Percentiles rank a stretch among this genome's conserved stretches.
Evolutionary conservation across 2,888 invertebrate species (phyloP).

Genomic region (Ormyrus nitidulus): DNA sequence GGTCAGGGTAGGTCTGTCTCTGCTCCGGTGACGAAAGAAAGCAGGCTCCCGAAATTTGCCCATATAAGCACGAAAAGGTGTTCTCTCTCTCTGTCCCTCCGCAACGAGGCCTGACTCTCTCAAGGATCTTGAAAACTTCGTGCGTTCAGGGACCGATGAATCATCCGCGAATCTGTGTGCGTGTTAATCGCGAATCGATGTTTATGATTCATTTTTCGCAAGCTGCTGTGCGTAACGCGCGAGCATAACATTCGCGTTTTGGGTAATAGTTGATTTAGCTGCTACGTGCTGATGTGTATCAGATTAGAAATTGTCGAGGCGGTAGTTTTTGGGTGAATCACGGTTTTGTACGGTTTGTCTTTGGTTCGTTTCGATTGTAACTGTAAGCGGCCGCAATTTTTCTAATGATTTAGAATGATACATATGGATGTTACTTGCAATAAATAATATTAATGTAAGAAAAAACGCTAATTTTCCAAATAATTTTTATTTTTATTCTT

Average conservation of each 20-base stretch:
- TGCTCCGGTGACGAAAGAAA: no score
- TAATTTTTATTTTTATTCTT: no score
- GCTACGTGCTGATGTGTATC: background rate
- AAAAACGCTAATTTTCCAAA: no score
- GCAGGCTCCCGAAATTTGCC: conserved; percentile 41
- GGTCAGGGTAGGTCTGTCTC: no score
- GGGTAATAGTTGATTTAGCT: background rate
- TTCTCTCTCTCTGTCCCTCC: background rate
- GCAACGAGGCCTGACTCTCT: background rate
- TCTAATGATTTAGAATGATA: no score
- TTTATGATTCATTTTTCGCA: conserved; percentile 31
- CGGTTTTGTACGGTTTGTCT: no score
- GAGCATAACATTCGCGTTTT: background rate
- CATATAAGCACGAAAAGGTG: conserved; percentile 36
- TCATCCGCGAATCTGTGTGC: conserved; percentile 1
- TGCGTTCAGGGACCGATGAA: conserved; percentile 23
- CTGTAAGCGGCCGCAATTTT: no score
- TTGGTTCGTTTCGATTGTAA: no score
- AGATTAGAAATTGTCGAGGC: no score
- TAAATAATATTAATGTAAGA: no score
- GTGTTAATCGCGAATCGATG: background rate
- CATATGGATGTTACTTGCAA: no score
- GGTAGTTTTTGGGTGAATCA: no score
- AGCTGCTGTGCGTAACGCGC: background rate
- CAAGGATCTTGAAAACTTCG: conserved; percentile 42